Evolutionary conservation across 2,113 vertebrate species (phyloP), one percentile per base, ranked within the genome.

Genomic region (Noturus placidus): DNA sequence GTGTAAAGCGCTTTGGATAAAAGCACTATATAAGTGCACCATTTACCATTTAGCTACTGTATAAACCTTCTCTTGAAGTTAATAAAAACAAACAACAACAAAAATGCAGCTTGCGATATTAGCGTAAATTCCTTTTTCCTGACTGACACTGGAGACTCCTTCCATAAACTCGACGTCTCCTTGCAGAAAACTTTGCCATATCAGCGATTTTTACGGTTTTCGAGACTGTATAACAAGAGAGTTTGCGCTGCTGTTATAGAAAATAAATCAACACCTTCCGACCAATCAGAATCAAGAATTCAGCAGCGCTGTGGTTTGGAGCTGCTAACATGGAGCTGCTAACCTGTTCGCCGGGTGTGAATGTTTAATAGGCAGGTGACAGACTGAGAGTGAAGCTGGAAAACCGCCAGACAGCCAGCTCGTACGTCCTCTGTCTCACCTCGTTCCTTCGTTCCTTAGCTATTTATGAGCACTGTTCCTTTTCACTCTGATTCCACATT

Each of bases 391-490:
- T 54, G 5, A 77, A 52, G 30, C 76, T 30, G 50, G 38, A 15
- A n/a, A 69, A 76, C 77, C 35, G n/a, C 56, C 86, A 70, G 85
- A 87, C 38, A 20, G 67, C 89, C 89, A 87, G 88, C 90, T 91
- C 87, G 81, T 87, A 78, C 90, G 93, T 89, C 95, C 95, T 95
- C 95, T 95, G 95, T 93, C 93, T 94, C 91, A 84, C 63, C 70
- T 91, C 74, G 90, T 80, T 90, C 93, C 90, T 93, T 86, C 61
- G 90, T 82, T 90, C 92, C 90, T 93, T 82, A 87, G 72, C 93
- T 93, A 93, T 95, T 91, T 82, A 95, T 94, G 89, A 93, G 92
- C 70, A 82, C 87, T 86, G 83, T 52, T 72, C 72, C 42, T 46
- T 13, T 83, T 80, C 81, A 13, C 77, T 67, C 59, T 54, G 82